Evolutionary conservation across 2,797 vertebrate genomes (phyloP).

Genomic region (Alca torda): DNA sequence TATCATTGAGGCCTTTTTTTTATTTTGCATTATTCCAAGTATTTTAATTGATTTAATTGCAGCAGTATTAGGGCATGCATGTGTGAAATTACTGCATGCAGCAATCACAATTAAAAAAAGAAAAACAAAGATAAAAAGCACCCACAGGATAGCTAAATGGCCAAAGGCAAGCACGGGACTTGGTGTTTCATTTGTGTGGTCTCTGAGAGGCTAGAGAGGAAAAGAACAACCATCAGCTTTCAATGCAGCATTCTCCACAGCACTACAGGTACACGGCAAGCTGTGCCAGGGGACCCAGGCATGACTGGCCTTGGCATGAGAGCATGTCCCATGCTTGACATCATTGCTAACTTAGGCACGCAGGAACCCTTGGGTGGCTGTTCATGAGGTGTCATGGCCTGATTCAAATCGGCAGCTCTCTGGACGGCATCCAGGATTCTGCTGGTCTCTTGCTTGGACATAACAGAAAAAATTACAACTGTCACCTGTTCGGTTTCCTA

Average conservation of each 20-base stretch:
- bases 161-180: background rate
- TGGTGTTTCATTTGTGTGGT: background rate
- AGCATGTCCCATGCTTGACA: background rate
- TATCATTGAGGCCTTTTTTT: background rate
- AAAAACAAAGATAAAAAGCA: background rate
- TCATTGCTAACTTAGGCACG: background rate
- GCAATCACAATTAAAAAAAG: background rate
- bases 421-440: conserved; percentile 1
- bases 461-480: background rate
- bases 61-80: conserved; percentile 12
- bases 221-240: background rate
- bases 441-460: background rate
- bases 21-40: conserved; percentile 4
- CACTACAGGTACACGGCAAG: background rate
- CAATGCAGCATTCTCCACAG: background rate
- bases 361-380: background rate
- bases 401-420: background rate
- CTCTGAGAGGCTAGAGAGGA: background rate
- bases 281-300: background rate
- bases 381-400: background rate
- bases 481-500: background rate
- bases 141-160: background rate
- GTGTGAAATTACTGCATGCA: conserved; percentile 16
- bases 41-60: conserved; percentile 25
- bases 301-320: background rate